Conservation (phyloP, 2,888 invertebrate species). For the Drosophila bunnanda region DNA sequence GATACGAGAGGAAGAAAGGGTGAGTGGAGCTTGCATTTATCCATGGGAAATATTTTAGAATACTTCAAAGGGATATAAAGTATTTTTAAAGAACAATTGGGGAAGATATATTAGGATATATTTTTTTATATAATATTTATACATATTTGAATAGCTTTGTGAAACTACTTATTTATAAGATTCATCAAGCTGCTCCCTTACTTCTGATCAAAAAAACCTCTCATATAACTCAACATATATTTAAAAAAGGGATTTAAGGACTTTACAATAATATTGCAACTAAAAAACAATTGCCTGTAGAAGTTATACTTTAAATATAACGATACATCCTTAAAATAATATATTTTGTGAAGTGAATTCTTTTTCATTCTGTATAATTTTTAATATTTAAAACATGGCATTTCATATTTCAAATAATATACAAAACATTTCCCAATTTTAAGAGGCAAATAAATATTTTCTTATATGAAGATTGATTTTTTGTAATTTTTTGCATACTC, state of each 20-base stretch:
- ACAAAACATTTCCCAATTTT: not conserved
- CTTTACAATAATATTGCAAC: too few species aligned
- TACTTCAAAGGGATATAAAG: not conserved
- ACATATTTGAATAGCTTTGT: too few species aligned
- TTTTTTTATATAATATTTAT: not conserved
- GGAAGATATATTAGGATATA: too few species aligned
- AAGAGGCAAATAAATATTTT: fast-evolving
- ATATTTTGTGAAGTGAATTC: not conserved
- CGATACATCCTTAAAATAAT: not conserved
- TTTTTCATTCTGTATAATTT: not conserved
- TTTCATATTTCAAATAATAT: not conserved
- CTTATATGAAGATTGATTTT: not conserved
- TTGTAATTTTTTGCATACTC: fast-evolving
- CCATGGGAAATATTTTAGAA: not conserved
- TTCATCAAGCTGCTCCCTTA: too few species aligned
- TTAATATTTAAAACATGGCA: not conserved
- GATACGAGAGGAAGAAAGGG: conserved; percentile 98
- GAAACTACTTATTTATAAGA: too few species aligned
- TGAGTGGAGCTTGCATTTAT: conserved; percentile 86
- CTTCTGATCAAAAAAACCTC: too few species aligned
- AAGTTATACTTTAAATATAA: not conserved
- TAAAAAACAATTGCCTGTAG: not conserved
- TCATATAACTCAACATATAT: too few species aligned
- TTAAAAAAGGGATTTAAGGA: too few species aligned
- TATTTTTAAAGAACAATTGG: not conserved